These are phyloP conservation scores for Chamaea fasciata DNA, from an alignment of 2,113 vertebrate genomes.

Conservation along the genomic window DNA sequence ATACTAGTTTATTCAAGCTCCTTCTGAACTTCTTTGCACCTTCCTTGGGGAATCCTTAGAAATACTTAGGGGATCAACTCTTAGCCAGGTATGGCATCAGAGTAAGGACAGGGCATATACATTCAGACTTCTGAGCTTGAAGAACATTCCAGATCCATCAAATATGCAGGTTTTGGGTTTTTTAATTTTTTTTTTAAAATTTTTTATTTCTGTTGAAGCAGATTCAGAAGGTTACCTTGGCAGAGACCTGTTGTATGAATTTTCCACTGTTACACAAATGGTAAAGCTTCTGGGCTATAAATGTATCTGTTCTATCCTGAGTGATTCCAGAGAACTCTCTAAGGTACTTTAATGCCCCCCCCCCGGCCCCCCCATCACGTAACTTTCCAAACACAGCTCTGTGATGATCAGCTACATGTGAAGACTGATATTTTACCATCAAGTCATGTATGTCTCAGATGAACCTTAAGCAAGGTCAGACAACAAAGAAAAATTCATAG, in stretches of 20 bases:
- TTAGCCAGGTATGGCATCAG: background rate
- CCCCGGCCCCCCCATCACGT: accelerated
- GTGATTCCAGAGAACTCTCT: background rate
- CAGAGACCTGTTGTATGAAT: background rate
- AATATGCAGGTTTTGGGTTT: background rate
- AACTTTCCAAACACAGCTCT: background rate
- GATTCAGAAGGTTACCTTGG: background rate
- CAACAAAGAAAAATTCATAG: background rate
- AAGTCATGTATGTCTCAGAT: background rate
- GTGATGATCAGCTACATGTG: background rate
- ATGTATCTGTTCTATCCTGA: background rate
- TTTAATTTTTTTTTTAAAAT: background rate
- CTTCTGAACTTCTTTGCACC: background rate
- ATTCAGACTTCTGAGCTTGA: background rate
- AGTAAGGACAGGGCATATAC: background rate
- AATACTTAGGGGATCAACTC: background rate
- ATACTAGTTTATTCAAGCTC: background rate
- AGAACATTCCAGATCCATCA: background rate
- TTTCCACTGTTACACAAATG: background rate
- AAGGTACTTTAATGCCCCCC: background rate
- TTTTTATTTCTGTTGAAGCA: background rate
- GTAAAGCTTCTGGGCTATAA: background rate
- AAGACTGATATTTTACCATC: background rate
- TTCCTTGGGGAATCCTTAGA: background rate
- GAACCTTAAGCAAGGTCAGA: background rate